Evolutionary conservation across 2,797 vertebrate genomes (phyloP).

Genomic region (Muscicapa striata): DNA sequence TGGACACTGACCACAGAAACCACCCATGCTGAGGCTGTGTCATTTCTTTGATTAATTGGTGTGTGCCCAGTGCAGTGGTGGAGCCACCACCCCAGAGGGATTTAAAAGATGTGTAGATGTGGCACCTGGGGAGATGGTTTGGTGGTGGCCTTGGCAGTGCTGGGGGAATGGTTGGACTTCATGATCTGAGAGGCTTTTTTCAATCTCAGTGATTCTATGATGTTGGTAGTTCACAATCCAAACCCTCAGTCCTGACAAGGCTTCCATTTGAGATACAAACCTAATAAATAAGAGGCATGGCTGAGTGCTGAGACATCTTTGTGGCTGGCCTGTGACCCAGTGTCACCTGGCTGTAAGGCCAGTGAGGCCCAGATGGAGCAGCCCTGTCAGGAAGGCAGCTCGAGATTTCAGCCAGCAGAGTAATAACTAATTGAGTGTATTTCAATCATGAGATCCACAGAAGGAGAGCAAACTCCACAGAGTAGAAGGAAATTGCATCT

Average conservation of each 20-base stretch:
- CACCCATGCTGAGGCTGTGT: accelerated
- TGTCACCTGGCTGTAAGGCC: not conserved
- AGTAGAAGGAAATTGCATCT: conserved; percentile 58
- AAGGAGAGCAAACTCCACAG: conserved; percentile 50
- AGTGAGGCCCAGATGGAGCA: not conserved
- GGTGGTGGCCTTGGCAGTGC: not conserved
- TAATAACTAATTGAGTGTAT: conserved; percentile 61
- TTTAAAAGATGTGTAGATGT: not conserved
- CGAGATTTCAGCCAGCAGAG: conserved; percentile 29
- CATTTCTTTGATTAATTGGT: not conserved
- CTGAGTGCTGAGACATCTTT: not conserved
- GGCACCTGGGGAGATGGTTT: not conserved
- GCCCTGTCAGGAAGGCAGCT: not conserved
- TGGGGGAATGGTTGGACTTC: not conserved
- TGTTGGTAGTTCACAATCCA: accelerated
- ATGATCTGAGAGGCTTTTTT: not conserved
- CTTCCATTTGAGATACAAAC: not conserved
- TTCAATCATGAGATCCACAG: conserved; percentile 49
- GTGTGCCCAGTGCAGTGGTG: not conserved
- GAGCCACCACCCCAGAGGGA: not conserved
- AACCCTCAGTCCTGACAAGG: not conserved
- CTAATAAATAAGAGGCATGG: not conserved
- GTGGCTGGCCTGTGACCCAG: not conserved
- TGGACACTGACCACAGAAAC: not conserved
- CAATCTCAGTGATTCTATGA: not conserved